Evolutionary conservation across 2,113 vertebrate species (phyloP), one percentile per base, ranked within the genome.

Genomic region (Embiotoca jacksoni): DNA sequence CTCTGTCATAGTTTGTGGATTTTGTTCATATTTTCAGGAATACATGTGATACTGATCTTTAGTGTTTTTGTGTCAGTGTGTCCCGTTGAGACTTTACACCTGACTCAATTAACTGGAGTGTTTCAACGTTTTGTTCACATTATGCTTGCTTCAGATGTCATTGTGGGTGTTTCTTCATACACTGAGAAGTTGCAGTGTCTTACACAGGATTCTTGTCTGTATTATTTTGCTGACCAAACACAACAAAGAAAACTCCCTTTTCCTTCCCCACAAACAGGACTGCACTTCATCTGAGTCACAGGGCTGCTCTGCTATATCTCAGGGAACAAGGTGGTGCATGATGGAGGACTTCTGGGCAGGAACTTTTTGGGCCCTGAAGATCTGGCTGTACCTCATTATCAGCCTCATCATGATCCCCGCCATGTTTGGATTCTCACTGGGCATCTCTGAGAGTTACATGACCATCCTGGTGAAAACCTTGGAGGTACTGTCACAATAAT

Each of bases 361-460:
- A 10, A 82, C 54, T 8, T 75, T 88, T 49, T 91, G 92, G 85
- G 55, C 94, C 9, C 56, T 96, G 50, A 88, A 81, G 60, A 81
- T 90, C 44, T 98, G 96, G 96, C 72, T 98, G 31, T 78, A 78
- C 31, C 32, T 94, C 39, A 91, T 96, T 8, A 5, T 97, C 15
- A 44, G 86, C 61, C 83, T 98, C 67, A 96, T 99, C 84, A 94
- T 99, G 92, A 15, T 98, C 73, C 98, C 97, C 0, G 97, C 98
- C 58, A 96, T 95, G 91, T 96, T 98, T 59, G 98, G 98, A 6
- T 54, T 97, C 78, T 99, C 98, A 0, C 80, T 99, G 90, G 98
- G 98, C 41, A 96, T 99, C 90, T 98, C 97, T 0, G 96, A 99
- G 89, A 75, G 93, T 33, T 99, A 99, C 88, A 96, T 99, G 96